Conservation (phyloP, 2,113 vertebrate species). For the Conger conger region DNA sequence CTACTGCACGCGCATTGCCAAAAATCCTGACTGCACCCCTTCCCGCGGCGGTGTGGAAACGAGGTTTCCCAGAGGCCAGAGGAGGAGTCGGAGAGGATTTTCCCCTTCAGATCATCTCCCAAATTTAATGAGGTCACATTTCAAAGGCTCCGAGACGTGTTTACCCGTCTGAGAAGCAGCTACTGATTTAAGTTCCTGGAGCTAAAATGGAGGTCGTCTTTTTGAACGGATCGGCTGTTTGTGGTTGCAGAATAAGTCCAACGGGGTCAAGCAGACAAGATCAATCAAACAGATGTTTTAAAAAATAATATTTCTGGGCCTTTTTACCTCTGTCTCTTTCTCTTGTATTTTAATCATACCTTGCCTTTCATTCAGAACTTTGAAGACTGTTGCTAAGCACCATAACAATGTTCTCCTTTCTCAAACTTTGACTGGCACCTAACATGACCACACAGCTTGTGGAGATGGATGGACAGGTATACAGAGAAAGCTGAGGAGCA, state of each 20-base stretch:
- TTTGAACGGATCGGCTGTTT: not conserved
- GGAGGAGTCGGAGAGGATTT: not conserved
- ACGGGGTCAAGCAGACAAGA: no score
- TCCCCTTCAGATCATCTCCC: not conserved
- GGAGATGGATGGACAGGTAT: not conserved
- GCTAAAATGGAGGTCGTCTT: not conserved
- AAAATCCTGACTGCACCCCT: not conserved
- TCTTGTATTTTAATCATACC: not conserved
- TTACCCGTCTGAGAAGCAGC: not conserved
- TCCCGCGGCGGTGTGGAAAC: not conserved
- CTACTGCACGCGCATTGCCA: not conserved
- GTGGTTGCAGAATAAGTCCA: not conserved
- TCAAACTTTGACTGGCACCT: not conserved
- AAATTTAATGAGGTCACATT: not conserved
- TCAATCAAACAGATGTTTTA: not conserved
- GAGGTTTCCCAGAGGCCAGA: not conserved
- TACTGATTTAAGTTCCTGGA: not conserved
- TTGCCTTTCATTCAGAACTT: not conserved
- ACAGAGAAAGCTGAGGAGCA: not conserved
- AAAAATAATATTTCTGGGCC: no score
- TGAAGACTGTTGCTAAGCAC: not conserved
- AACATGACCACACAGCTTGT: not conserved
- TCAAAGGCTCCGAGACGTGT: not conserved
- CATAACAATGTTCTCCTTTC: not conserved
- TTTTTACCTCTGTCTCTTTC: not conserved